Percentiles rank a stretch among this genome's conserved stretches.
These are phyloP conservation scores for Quadroppia sp. DNA, from an alignment of 2,888 invertebrate species.

Conservation along the genomic window DNA sequence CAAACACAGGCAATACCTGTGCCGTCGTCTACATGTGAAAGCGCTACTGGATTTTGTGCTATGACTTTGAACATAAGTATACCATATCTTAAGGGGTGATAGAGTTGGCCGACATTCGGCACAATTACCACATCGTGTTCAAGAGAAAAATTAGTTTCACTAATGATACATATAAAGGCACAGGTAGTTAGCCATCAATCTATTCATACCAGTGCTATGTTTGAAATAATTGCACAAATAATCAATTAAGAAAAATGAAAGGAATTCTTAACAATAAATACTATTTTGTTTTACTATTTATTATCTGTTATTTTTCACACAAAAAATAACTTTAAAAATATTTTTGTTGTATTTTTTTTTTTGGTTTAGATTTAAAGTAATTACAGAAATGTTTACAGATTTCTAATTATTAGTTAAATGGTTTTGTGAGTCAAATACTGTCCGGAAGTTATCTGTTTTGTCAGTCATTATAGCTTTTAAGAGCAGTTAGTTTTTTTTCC, in stretches of 20 bases:
- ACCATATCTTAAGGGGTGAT: slow-evolving; percentile 5
- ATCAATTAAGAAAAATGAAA: slow-evolving; percentile 22
- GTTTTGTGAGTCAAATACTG: slow-evolving; percentile 13
- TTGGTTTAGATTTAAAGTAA: background rate
- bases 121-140: background rate
- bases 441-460: slow-evolving; percentile 36
- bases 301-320: no score
- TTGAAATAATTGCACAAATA: background rate
- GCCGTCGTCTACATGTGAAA: background rate
- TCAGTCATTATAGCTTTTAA: background rate
- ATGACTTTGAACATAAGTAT: no score
- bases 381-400: slow-evolving; percentile 12
- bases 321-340: no score
- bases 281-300: background rate
- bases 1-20: background rate
- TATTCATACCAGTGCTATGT: background rate
- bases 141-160: slow-evolving; percentile 15
- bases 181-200: background rate
- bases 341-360: background rate
- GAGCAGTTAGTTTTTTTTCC: background rate
- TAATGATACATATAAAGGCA: background rate
- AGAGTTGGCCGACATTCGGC: slow-evolving; percentile 4
- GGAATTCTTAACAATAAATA: background rate
- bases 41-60: background rate
- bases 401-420: slow-evolving; percentile 30